Evolutionary conservation across 2,113 vertebrate genomes (phyloP).

Genomic region (Oenanthe oenanthe): DNA sequence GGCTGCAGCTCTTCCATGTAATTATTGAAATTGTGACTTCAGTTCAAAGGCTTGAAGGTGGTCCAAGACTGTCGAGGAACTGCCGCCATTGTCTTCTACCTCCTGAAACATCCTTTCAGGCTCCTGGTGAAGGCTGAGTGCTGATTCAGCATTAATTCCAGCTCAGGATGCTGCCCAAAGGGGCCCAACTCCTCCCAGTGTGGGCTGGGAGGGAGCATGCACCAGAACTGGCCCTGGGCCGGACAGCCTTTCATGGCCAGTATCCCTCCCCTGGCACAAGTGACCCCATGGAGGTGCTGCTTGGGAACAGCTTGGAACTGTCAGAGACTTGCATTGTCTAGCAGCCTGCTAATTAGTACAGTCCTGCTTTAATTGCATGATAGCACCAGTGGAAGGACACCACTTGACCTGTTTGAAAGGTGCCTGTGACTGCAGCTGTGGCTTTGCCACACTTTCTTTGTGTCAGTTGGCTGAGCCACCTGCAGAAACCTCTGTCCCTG

Average conservation of each 20-base stretch:
- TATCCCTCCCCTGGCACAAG: rapidly evolving
- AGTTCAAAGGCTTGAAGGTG: background rate
- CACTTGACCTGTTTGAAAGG: background rate
- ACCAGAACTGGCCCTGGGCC: background rate
- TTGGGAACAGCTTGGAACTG: background rate
- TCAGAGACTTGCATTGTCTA: background rate
- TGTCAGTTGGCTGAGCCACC: background rate
- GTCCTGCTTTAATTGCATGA: background rate
- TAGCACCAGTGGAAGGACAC: background rate
- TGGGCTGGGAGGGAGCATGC: background rate
- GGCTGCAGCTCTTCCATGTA: background rate
- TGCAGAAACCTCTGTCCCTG: rapidly evolving
- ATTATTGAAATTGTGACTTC: background rate
- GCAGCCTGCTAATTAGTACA: background rate
- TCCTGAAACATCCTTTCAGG: background rate
- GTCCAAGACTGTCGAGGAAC: background rate
- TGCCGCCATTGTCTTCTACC: background rate
- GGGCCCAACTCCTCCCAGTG: rapidly evolving
- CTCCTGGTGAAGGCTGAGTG: background rate
- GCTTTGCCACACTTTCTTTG: background rate
- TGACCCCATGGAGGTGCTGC: rapidly evolving
- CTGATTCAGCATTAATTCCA: background rate
- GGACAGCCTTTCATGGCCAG: background rate
- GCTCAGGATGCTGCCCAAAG: too few species aligned
- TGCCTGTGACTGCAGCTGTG: background rate